Base-by-base conservation (phyloP, 2,113 vertebrate species). In the Nothobranchius kuhntae region DNA sequence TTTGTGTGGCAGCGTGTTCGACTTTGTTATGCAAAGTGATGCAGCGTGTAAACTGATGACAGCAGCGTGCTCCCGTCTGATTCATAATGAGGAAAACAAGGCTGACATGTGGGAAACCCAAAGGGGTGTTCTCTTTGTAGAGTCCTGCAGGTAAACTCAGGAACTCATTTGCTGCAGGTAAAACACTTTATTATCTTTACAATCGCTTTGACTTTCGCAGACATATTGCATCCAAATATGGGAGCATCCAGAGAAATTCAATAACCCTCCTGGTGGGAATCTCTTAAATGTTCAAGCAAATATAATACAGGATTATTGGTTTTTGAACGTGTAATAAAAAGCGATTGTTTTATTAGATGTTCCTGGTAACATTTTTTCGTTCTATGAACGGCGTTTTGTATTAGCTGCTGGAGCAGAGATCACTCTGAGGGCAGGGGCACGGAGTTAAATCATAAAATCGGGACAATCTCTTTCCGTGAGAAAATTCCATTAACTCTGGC, bases 271-370 rank as follows among this genome's bases (percentile, higher is more conserved):
- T 75, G 81, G 69, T 86, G 80, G 82, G 76, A 88, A 81, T 76
- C 73, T 86, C 72, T 77, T 80, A 89, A 90, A 82, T 75, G 77
- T 82, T 87, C 78, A 86, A 81, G 63, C 77, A 78, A 85, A 91
- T 89, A 72, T 60, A 71, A 91, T 90, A 73, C 69, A 50, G 81
- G 80, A 76, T 89, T 91, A 91, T 89, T 89, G 88, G 77, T 83
- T 88, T 88, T 75, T 88, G 85, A 89, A 90, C 83, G 85, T 89
- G 83, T 83, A 89, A 92, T 92, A 90, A 91, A 93, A 91, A 79
- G 73, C 78, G 82, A 72, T 87, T 75, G 83, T 86, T 89, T 90
- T 88, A 92, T 90, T 89, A 71, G 86, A 87, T 91, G 82, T 87
- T 83, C 73, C 80, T 85, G 84, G 71, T 87, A 83, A 86, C 8